Base-by-base conservation (phyloP, 2,797 vertebrate genomes). In the Lagocephalus sceleratus region DNA sequence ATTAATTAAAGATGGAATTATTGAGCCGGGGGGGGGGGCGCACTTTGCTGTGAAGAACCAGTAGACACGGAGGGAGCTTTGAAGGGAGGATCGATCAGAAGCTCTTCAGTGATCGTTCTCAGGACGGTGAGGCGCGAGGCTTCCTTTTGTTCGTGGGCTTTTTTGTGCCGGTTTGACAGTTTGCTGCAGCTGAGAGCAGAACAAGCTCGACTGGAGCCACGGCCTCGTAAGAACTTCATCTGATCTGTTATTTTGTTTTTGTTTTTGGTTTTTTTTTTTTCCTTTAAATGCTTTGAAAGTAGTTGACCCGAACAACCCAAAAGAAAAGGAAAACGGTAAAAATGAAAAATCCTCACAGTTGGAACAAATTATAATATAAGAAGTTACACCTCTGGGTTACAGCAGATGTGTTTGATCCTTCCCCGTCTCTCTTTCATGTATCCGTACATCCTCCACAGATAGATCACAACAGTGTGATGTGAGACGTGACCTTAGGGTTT, bases 1-100 rank as follows among this genome's bases (percentile, higher is more conserved):
- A 68, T 76, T 76, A 66, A 78, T 82, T 78, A 80, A 73, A 58
- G 60, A 60, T 48, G 41, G 66, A 75, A 71, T 79, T 61, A 76
- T 58, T 72, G 68, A 71, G 66, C 10, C 45, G 53, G 48, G 50
- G 60, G 53, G 20, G 47, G 53, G 48, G 50, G 60, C 53, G 20
- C 61, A 54, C 51, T 44, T 12, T 12, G 32, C 32, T 35, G 32
- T 35, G 32, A 53, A 47, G 21, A 20, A 40, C 19, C 20, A 20
- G 32, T 20, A 16, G 63, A 49, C 9, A 10, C 20, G 41, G 26
- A 60, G 5, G 11, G 23, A 51, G 59, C 49, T 74, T 8, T 54
- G 47, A 41, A n/a, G 45, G 38, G 11, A 35, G 32, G 32, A 35
- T 35, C 10, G 2, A 35, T 35, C 11, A 32, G 32, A 10, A 35